phyloP scores from a whole-genome alignment of 2,888 invertebrate genomes.

The Linnaemya tessellans region DNA sequence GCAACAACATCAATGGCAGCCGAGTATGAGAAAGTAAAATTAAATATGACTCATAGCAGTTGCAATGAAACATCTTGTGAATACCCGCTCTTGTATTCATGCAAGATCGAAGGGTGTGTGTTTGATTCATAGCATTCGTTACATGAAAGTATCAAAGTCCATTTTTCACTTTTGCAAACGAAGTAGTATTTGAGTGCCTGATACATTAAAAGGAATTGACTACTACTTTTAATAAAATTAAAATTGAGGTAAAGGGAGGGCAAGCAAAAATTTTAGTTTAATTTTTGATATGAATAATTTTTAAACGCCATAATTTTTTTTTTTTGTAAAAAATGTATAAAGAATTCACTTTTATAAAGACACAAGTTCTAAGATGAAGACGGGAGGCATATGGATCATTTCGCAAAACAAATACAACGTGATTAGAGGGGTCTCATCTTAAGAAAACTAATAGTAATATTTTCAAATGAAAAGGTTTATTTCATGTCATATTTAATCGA shows the following conservation, averaged over 20 bases:
- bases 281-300: too few relatives aligned
- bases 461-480: too few relatives aligned
- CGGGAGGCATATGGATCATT: too few relatives aligned
- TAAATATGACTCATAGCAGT: constrained; percentile 45
- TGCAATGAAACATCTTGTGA: not conserved
- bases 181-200: not conserved
- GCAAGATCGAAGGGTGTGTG: constrained; percentile 19
- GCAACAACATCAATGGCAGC: not conserved
- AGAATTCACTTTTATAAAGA: too few relatives aligned
- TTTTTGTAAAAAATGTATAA: too few relatives aligned
- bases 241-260: not conserved
- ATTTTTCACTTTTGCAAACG: constrained; percentile 2
- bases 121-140: constrained; percentile 44
- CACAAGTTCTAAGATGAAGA: too few relatives aligned
- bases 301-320: too few relatives aligned
- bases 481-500: too few relatives aligned
- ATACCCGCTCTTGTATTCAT: not conserved
- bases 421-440: too few relatives aligned
- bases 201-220: constrained; percentile 18
- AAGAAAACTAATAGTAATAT: too few relatives aligned
- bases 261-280: not conserved
- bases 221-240: constrained; percentile 31
- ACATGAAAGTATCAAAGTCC: not conserved
- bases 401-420: too few relatives aligned
- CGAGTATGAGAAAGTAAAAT: not conserved